Evolutionary conservation across 37 sponge, comb jelly and placozoan genomes (phyloP).

Genomic region (Diacarnus erythraeanus): DNA sequence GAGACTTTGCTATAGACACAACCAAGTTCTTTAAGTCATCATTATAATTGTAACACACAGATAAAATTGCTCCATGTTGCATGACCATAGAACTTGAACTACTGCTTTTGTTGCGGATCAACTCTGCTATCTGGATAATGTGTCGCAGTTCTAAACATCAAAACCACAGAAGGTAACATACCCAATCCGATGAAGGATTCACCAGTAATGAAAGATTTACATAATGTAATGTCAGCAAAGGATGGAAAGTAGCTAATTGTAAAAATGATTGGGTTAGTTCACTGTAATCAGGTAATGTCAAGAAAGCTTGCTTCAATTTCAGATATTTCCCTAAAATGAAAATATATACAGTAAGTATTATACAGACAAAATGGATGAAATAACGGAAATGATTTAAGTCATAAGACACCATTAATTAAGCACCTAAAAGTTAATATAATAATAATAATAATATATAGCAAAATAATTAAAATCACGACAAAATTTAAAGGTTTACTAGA

Average conservation of each 20-base stretch:
- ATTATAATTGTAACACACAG: not conserved
- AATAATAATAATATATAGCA: too few relatives aligned
- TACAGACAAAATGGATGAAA: too few relatives aligned
- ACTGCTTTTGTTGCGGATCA: not conserved
- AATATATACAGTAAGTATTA: too few relatives aligned
- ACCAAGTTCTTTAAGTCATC: not conserved
- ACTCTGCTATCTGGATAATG: not conserved
- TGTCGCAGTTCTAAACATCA: not conserved
- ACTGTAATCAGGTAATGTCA: not conserved
- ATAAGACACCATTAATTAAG: too few relatives aligned
- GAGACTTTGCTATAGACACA: not conserved
- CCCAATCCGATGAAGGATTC: not conserved
- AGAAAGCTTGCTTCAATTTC: slow-evolving; percentile 2
- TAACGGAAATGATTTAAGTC: too few relatives aligned
- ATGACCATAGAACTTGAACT: not conserved
- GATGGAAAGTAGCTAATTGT: slow-evolving; percentile 11
- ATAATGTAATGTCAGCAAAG: slow-evolving; percentile 46
- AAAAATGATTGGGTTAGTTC: slow-evolving; percentile 14
- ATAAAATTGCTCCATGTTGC: slow-evolving; percentile 4
- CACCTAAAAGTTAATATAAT: too few relatives aligned
- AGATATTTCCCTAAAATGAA: slow-evolving; percentile 10
- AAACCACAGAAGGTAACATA: not conserved
- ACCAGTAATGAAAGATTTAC: not conserved
- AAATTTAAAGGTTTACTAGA: too few relatives aligned
- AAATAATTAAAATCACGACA: too few relatives aligned